Percentiles rank a stretch among this genome's conserved stretches.
Conservation (phyloP, 2,797 vertebrate genomes). For the Halcyon smyrnensis region DNA sequence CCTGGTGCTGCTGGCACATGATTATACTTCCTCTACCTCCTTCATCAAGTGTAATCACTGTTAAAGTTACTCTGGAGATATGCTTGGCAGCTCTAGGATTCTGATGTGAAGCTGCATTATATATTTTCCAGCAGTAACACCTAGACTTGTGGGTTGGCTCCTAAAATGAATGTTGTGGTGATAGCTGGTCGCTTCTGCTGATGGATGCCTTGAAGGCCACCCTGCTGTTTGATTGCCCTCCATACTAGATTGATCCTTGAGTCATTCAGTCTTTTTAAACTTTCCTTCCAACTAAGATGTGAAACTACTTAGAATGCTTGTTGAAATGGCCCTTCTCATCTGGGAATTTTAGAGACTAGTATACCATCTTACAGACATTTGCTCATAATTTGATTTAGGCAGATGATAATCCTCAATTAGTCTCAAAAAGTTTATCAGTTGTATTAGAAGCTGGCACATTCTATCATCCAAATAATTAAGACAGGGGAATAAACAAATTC, state of each 20-base stretch:
- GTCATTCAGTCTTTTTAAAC: background rate
- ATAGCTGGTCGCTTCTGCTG: conserved; percentile 22
- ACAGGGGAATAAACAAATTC: background rate
- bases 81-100: conserved; percentile 16
- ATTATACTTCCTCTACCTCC: conserved; percentile 30
- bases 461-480: background rate
- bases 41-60: conserved; percentile 56
- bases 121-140: conserved; percentile 37
- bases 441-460: background rate
- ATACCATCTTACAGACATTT: background rate
- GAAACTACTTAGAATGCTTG: background rate
- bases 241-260: background rate
- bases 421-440: background rate
- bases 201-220: background rate
- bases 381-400: background rate
- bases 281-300: conserved; percentile 31
- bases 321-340: background rate
- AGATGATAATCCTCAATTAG: background rate
- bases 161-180: background rate
- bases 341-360: background rate
- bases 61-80: conserved; percentile 60
- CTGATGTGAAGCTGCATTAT: conserved; percentile 46
- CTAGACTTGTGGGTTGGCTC: conserved; percentile 28
- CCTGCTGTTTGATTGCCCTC: background rate
- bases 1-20: conserved; percentile 47